Evolutionary conservation across 2,113 vertebrate genomes (phyloP), one percentile per base, ranked within the genome.

Genomic region (Apteryx owenii): DNA sequence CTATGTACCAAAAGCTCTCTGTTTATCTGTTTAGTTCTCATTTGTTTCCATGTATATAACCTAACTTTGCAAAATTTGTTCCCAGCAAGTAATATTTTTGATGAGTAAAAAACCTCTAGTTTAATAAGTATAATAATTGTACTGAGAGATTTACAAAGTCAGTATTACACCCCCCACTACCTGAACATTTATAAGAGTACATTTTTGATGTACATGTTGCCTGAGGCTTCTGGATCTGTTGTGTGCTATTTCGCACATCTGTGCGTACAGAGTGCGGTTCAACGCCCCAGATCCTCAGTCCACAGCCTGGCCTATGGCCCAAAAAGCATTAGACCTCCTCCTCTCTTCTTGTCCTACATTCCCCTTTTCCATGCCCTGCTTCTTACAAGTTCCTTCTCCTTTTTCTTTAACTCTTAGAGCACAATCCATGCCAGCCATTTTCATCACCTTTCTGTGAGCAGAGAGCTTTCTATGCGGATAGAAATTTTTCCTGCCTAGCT

Each of bases 391-490:
- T 44, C 16, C 21, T 25, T 54, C 15, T 31, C 36, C 17, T 40
- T 28, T 48, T 7, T 38, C 51, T 5, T 40, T 48, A 23, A 53
- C 18, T 78, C 56, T 48, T 71, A 40, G 8, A 70, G 42, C 17
- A 58, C 0, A 3, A 26, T 8, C 13, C 25, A 5, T 0, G 3
- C 29, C 11, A 48, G 50, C 3, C 21, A 46, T 81, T 84, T 60
- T 69, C 31, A 50, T 40, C 31, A 6, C 23, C 5, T 42, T 79
- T 79, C 40, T 38, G 9, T 46, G 13, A 88, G 10, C 61, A 83
- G 36, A 70, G 18, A 36, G 14, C 4, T 87, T 79, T 31, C 33
- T 25, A 42, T 4, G 20, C 3, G 85, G 81, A 84, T 4, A 7
- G 18, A 38, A 4, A 5, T 36, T 33, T 78, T 80, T 81, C 13